Base-by-base conservation (phyloP, 2,888 invertebrate species). In the Syritta pipiens region DNA sequence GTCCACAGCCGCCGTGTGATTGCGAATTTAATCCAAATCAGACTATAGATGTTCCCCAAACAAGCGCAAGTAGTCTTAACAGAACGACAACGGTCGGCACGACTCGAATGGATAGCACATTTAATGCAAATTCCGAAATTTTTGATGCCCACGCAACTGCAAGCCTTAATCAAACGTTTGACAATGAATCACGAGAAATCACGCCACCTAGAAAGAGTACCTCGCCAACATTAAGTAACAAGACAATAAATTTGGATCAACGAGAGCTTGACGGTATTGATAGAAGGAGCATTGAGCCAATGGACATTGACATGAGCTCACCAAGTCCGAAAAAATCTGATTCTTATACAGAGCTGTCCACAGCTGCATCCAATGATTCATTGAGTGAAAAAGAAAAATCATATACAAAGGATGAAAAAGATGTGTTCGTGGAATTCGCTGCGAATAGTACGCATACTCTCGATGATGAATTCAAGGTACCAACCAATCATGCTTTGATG, bases 341-440 rank as follows among this genome's bases (percentile, higher is more conserved):
- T 4, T 35, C 46, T 46, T 44, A 44, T 3, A 14, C 37, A 2
- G 17, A 37, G 7, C 17, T 17, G 17, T 37, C 37, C 6, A 22
- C 44, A 7, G 55, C 63, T 1, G 14, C 4, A n/a, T 37, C 55
- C 4, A 48, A 1, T 42, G 75, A 62, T 5, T 48, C 68, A 22
- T 20, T 68, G 40, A 88, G 87, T 67, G 88, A 88, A 57, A 85
- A 85, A 77, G 84, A 84, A 4, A 84, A 85, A 32, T 83, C 82
- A 3, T 84, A 86, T 69, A 82, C 81, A 4, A 83, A 83, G 12
- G 84, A 88, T 81, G 87, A 87, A 28, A 88, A 88, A 60, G 86
- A 86, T 84, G 82, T 86, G 1, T 84, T 85, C 63, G 83, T 87
- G 6, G 87, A 87, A 24, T 84, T 85, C 55, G 81, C 84, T 44